These are phyloP conservation scores for Cydia strobilella DNA, from an alignment of 1,140 invertebrate genomes.

Conservation along the genomic window DNA sequence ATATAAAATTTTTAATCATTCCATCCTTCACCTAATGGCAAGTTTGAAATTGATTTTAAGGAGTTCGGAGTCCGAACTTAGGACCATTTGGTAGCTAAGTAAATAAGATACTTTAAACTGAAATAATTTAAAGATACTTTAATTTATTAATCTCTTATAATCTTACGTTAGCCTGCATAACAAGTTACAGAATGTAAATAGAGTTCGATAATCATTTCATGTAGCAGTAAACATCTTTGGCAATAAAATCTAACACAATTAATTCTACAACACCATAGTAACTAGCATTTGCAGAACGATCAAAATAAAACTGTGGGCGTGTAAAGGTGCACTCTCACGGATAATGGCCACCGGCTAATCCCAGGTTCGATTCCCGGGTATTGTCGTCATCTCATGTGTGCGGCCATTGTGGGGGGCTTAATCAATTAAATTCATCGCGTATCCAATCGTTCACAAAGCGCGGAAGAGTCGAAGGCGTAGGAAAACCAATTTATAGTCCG, in stretches of 20 bases:
- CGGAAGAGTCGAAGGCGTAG: not conserved
- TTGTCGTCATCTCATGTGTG: slow-evolving; percentile 58
- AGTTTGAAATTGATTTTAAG: no score
- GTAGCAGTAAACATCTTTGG: not conserved
- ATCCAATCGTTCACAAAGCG: not conserved
- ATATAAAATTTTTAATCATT: no score
- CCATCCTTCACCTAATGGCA: no score
- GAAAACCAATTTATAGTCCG: not conserved
- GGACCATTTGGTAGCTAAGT: no score
- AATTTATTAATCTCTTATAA: no score
- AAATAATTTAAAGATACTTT: no score
- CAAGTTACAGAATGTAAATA: no score
- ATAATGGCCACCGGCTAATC: slow-evolving; percentile 64
- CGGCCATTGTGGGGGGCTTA: slow-evolving; percentile 56
- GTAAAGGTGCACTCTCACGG: slow-evolving; percentile 45
- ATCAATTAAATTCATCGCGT: slow-evolving; percentile 70
- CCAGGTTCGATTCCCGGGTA: slow-evolving; percentile 50
- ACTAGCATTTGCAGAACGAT: not conserved
- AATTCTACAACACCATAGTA: not conserved
- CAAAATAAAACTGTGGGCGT: slow-evolving; percentile 33
- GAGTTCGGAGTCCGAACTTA: no score
- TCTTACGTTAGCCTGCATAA: no score
- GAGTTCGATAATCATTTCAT: no score
- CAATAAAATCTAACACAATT: not conserved
- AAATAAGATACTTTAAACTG: no score